Base-by-base conservation (phyloP, 1,140 invertebrate species). In the Hormaphis cornu region DNA sequence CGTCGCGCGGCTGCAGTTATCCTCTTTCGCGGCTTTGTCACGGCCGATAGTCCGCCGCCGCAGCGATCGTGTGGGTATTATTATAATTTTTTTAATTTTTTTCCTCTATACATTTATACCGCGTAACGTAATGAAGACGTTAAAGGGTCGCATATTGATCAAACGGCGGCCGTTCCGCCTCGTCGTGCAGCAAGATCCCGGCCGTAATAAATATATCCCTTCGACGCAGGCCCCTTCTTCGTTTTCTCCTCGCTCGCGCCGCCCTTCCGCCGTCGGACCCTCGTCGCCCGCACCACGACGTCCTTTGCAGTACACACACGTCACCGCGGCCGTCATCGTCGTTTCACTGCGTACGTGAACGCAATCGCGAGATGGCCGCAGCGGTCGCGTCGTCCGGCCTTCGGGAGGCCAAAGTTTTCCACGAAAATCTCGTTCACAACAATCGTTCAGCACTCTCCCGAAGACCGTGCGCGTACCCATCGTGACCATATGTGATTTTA, bases 141-240 rank as follows among this genome's bases (percentile, higher is more conserved):
- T 66, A 66, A 66, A 66, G 61, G 61, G 61, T 66, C 61, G 61
- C 61, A 66, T 66, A 66, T 66, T 66, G 61, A 66, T 58, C 54
- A 58, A 58, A 58, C 54, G 54, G 54, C 54, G 54, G 54, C 20
- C 54, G 54, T 58, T 56, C 22, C 35, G 33, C 54, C 33, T 58
- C 33, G 54, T 24, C 54, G 35, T 58, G n/a, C 52, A 18, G n/a
- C 9, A 33, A 9, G n/a, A 18, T 9, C 24, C n/a, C 30, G 30
- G 18, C n/a, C n/a, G 6, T 44, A n/a, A 4, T 44, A 44, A 20
- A 4, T 44, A 3, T 20, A n/a, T 10, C 42, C 9, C 18, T 16
- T 18, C 1, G n/a, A 10, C 52, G 33, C 28, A 20, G 28, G 7
- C 30, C 22, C 20, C 9, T 4, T 35, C 28, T 14, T 10, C 30